A percentile compares a stretch with the other conserved stretches of the same genome.
These are phyloP conservation scores for Campylomormyrus numenius DNA, from an alignment of 2,113 vertebrate species.

Conservation along the genomic window DNA sequence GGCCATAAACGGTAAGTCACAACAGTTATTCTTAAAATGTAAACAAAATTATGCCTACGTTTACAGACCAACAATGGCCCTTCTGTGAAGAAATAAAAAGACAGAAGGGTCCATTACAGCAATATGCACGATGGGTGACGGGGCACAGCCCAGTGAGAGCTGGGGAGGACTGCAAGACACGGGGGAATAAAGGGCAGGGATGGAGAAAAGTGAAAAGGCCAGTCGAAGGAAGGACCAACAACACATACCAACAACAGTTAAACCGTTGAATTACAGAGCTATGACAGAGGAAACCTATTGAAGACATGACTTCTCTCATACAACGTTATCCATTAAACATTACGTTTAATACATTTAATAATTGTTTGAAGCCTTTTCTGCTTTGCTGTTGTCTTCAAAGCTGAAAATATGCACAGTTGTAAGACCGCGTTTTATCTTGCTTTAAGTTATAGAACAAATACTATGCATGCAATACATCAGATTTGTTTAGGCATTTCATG, in stretches of 20 bases:
- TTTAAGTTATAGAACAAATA: slow-evolving; percentile 15
- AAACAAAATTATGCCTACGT: slow-evolving; percentile 8
- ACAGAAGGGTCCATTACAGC: neutral
- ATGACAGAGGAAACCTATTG: neutral
- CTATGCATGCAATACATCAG: slow-evolving; percentile 15
- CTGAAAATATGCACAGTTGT: slow-evolving; percentile 28
- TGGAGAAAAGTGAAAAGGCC: neutral
- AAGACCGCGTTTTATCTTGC: neutral
- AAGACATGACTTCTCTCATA: slow-evolving; percentile 37
- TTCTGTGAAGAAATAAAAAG: neutral
- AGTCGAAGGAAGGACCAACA: neutral
- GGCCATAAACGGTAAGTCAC: neutral
- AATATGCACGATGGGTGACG: neutral
- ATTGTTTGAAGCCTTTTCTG: slow-evolving; percentile 46
- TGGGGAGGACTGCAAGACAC: neutral
- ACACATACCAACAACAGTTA: slow-evolving; percentile 6
- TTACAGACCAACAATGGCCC: neutral
- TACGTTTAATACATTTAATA: slow-evolving; percentile 37
- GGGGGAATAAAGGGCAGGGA: neutral
- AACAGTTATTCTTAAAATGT: slow-evolving; percentile 8
- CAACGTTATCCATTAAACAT: slow-evolving; percentile 38
- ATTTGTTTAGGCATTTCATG: slow-evolving; percentile 10
- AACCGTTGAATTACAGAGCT: neutral
- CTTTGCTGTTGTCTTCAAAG: slow-evolving; percentile 31
- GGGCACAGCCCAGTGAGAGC: neutral